Conservation (phyloP, 2,113 vertebrate species). For the Nerophis lumbriciformis region DNA sequence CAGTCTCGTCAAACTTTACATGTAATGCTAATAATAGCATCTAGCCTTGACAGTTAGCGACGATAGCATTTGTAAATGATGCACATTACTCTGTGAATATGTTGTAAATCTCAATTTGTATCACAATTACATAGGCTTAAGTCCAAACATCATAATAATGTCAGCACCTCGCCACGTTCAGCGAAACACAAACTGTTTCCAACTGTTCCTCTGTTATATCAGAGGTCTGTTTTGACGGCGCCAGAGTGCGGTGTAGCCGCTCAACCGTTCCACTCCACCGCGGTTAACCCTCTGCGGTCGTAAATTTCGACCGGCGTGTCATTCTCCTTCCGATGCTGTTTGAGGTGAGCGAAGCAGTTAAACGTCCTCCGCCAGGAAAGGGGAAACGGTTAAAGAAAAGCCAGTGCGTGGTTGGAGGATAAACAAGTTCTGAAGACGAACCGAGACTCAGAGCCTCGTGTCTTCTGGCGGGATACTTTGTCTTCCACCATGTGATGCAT, state of each 20-base stretch:
- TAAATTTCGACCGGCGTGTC: slow-evolving; percentile 55
- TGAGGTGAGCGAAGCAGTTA: slow-evolving; percentile 62
- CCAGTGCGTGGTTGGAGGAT: background rate
- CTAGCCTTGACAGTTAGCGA: no score
- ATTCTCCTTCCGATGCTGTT: slow-evolving; percentile 36
- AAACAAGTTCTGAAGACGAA: background rate
- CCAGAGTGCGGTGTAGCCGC: slow-evolving; percentile 3
- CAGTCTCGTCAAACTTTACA: no score
- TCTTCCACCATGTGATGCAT: slow-evolving; percentile 44
- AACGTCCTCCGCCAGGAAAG: slow-evolving; percentile 4
- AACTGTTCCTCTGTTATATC: background rate
- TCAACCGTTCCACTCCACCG: slow-evolving; percentile 43
- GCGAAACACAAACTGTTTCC: background rate
- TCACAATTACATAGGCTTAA: no score
- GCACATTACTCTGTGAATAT: no score
- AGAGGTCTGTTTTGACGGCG: background rate
- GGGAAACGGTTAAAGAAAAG: slow-evolving; percentile 23
- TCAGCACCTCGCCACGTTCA: background rate
- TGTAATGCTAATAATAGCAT: no score
- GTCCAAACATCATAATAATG: background rate
- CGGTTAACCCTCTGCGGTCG: slow-evolving; percentile 28
- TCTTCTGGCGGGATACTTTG: no score
- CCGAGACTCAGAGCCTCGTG: background rate
- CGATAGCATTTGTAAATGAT: no score
- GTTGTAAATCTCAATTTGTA: no score